Base-by-base conservation (phyloP, 2,797 vertebrate species). In the Cottoperca gobio region DNA sequence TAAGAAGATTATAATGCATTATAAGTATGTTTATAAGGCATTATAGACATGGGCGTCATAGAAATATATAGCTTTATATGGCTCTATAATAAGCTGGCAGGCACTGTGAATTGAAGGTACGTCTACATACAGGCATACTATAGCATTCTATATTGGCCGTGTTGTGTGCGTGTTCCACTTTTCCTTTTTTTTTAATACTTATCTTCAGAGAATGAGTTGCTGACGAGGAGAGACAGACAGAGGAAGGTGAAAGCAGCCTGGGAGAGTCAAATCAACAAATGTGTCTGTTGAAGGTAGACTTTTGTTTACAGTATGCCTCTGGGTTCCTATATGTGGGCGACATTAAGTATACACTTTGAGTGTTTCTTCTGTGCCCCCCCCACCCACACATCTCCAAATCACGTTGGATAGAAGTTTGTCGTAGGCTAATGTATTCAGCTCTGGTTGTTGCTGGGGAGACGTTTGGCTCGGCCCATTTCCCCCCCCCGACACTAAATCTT, bases 161-260 rank as follows among this genome's bases (percentile, higher is more conserved):
- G 57, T 59, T 60, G 50, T 70, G 58, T 55, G 14, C 21, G 9
- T 28, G 1, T 11, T 28, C 54, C 26, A 43, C 19, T 60, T 50
- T 57, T 66, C 40, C 31, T 63, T 59, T 24, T 70, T 75, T 69
- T n/a, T n/a, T n/a, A n/a, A 23, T 61, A 79, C 68, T 79, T 69
- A 62, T 88, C 83, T 89, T 89, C 70, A 43, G 86, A 82, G 81
- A 61, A 84, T 79, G 79, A 73, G 73, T 87, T 79, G 83, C 84
- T 91, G 84, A 91, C 69, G 49, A 81, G 78, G 72, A 70, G 53
- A 83, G 65, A 84, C 71, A 65, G 79, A 50, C 59, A 62, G 70
- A n/a, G 46, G 79, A 24, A 37, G 52, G 64, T 46, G 49, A 64
- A 19, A 64, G 26, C 31, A 84, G 68, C 43, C 24, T 35, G 23